These are phyloP conservation scores for Falco biarmicus DNA, from an alignment of 2,797 vertebrate species.

Conservation along the genomic window DNA sequence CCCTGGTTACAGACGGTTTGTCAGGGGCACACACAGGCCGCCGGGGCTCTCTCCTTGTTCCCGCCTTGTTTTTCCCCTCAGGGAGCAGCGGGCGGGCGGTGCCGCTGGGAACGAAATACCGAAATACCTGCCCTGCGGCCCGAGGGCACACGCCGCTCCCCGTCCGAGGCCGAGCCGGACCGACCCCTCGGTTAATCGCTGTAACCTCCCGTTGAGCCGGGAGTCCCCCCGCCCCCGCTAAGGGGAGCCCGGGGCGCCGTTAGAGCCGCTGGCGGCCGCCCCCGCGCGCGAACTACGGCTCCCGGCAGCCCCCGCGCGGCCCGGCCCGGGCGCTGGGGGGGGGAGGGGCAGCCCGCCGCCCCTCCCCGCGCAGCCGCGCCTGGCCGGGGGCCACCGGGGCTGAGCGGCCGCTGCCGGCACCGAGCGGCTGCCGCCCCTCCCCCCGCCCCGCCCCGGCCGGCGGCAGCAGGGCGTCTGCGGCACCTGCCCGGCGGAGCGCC, in stretches of 20 bases:
- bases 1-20: accelerated
- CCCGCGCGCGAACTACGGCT: not conserved
- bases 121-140: too few species aligned
- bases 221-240: not conserved
- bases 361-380: not conserved
- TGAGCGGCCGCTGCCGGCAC: not conserved
- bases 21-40: accelerated
- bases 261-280: not conserved
- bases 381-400: too few species aligned
- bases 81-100: too few species aligned
- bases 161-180: too few species aligned
- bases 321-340: not conserved
- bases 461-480: not conserved
- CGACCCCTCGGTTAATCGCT: too few species aligned
- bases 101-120: too few species aligned
- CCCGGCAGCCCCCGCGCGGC: not conserved
- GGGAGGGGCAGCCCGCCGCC: not conserved
- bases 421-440: not conserved
- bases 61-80: not conserved
- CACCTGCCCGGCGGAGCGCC: not conserved
- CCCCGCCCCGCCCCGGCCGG: not conserved
- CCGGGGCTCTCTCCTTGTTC: accelerated
- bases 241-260: not conserved
- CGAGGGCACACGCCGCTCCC: too few species aligned
- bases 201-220: too few species aligned